Evolutionary conservation across 30 jellyfish, hydroid and myxozoan species (phyloP).

Genomic region (Aurelia sp.): DNA sequence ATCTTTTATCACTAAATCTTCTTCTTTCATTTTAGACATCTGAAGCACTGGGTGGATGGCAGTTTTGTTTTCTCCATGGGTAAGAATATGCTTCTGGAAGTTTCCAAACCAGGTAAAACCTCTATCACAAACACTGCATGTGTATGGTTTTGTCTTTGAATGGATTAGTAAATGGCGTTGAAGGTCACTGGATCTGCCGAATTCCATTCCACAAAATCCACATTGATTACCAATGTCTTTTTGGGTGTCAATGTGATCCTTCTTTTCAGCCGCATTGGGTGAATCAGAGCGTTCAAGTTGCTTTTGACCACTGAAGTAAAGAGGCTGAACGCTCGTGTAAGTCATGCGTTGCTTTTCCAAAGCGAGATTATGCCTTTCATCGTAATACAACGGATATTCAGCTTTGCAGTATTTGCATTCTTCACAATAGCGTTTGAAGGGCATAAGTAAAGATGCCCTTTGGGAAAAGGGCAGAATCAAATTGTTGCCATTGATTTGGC

Average conservation of each 20-base stretch:
- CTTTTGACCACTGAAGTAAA: no score
- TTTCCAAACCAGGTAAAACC: conserved; percentile 97
- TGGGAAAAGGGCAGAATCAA: not conserved
- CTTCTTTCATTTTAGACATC: conserved; percentile 62
- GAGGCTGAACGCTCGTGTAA: no score
- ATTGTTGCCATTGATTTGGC: not conserved
- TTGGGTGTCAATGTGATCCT: not conserved
- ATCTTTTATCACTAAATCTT: conserved; percentile 72
- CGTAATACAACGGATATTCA: not conserved
- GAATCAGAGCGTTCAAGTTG: no score
- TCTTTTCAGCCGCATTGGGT: no score
- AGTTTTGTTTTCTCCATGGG: conserved; percentile 63
- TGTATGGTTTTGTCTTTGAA: conserved; percentile 70
- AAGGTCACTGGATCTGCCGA: conserved; percentile 65
- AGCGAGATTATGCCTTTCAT: not conserved
- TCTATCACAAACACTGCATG: conserved; percentile 86
- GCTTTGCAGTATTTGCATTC: not conserved
- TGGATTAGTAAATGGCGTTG: conserved; percentile 78
- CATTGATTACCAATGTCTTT: not conserved
- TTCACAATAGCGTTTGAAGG: not conserved
- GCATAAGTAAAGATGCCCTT: not conserved
- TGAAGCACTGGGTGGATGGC: conserved; percentile 30
- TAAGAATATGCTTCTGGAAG: conserved; percentile 89
- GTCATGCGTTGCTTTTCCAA: not conserved
- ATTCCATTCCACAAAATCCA: conserved; percentile 51